Evolutionary conservation across 2,797 vertebrate genomes (phyloP).

Genomic region (Phoebastria nigripes): DNA sequence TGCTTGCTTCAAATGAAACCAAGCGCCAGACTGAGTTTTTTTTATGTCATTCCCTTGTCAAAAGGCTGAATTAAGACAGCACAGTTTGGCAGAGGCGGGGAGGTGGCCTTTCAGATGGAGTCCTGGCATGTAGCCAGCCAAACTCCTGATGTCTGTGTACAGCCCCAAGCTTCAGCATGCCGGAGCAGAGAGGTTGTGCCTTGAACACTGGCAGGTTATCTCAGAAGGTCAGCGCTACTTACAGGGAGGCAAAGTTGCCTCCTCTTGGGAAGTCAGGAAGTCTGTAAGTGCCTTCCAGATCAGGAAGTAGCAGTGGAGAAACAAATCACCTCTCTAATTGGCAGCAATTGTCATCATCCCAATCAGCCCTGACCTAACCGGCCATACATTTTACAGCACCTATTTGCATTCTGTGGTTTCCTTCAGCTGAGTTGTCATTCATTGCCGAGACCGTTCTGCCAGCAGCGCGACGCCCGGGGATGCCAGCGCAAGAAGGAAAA

Average conservation of each 20-base stretch:
- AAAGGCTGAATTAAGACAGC: background rate
- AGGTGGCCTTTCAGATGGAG: background rate
- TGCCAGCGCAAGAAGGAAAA: constrained; percentile 4
- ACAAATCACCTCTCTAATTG: background rate
- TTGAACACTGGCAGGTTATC: background rate
- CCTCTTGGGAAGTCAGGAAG: background rate
- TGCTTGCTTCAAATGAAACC: background rate
- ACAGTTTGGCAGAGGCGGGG: background rate
- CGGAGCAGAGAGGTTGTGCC: background rate
- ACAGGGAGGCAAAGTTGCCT: background rate
- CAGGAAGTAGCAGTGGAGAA: background rate
- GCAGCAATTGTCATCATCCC: background rate
- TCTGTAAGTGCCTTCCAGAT: background rate
- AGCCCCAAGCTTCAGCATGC: background rate
- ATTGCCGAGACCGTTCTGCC: background rate
- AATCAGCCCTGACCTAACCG: background rate
- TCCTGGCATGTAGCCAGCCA: background rate
- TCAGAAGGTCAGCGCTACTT: background rate
- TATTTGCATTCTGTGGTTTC: background rate
- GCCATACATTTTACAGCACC: background rate
- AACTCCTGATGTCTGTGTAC: background rate
- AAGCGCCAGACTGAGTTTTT: accelerated
- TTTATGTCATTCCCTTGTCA: background rate
- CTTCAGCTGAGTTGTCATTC: background rate
- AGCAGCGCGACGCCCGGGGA: background rate